Percentiles rank a stretch among this genome's conserved stretches.
Evolutionary conservation across 2,113 vertebrate genomes (phyloP).

Genomic region (Ceratotherium simum): DNA sequence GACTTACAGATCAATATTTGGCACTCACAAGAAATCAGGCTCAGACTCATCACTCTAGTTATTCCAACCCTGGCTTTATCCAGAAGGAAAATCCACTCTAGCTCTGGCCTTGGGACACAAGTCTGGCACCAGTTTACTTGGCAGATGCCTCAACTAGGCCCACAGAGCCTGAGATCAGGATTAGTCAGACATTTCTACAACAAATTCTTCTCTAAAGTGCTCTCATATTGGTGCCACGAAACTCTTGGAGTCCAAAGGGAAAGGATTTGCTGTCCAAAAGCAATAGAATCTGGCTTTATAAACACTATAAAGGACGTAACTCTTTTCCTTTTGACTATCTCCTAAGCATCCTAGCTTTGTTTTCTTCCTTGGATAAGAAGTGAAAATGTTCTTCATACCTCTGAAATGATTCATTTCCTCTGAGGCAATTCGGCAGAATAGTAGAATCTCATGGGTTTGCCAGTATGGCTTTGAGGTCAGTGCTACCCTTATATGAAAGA

Average conservation of each 20-base stretch:
- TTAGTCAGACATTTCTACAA: not conserved
- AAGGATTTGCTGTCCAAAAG: not conserved
- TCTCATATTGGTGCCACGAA: not conserved
- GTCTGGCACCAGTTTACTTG: not conserved
- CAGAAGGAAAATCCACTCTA: not conserved
- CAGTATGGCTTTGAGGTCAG: not conserved
- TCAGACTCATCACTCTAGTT: not conserved
- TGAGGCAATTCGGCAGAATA: not conserved
- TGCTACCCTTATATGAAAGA: not conserved
- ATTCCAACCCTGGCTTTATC: not conserved
- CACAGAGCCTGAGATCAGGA: not conserved
- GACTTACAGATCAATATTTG: not conserved
- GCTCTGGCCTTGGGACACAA: not conserved
- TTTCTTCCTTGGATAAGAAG: not conserved
- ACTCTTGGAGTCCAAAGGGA: not conserved
- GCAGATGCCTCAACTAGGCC: not conserved
- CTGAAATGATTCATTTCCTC: conserved; percentile 38
- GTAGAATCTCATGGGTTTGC: not conserved
- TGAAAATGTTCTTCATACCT: conserved; percentile 2
- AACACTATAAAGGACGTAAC: not conserved
- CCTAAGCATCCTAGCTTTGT: not conserved
- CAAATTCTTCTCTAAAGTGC: not conserved
- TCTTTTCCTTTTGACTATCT: not conserved
- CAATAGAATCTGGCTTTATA: not conserved
- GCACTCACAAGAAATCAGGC: not conserved